Base-by-base conservation (phyloP, 2,797 vertebrate genomes). In the Anableps anableps region DNA sequence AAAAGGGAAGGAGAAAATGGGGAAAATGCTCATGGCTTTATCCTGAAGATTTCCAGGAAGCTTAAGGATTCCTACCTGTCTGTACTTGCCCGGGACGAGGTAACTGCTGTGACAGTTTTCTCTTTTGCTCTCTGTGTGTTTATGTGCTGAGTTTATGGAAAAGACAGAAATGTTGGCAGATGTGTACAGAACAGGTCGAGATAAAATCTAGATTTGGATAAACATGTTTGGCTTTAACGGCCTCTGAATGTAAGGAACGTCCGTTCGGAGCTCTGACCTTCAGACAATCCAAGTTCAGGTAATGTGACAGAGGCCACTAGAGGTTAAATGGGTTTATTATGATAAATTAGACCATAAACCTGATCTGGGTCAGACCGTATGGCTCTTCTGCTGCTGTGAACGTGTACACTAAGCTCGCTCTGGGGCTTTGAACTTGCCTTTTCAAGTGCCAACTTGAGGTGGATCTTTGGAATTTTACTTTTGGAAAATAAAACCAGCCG, bases 1-100 rank as follows among this genome's bases (percentile, higher is more conserved):
- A 92, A 74, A 90, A 80, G 73, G 70, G 76, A 78, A 79, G 89
- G 72, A 74, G 66, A 72, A 88, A 66, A 89, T 51, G 79, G 79
- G 85, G 80, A 84, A 29, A 21, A 74, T 41, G 62, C 85, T 86
- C 21, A 68, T 75, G 55, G 75, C 60, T 88, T 90, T 74, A 81
- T 94, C 83, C 74, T 93, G 84, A 94, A 89, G 88, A 74, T 94
- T 91, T 95, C 91, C 92, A 92, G 93, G 94, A 96, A 95, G 92
- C 91, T 94, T 16, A 87, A 84, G 86, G 88, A 80, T 85, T 75
- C 80, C 88, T 91, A 83, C 94, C 90, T 93, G 95, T 90, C 94
- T 87, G 92, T 90, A 91, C 95, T 91, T 92, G 95, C 87, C n/a
- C 80, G 77, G 84, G 82, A 62, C 83, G 93, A 94, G 94, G 93